Evolutionary conservation across 2,113 vertebrate species (phyloP).

Genomic region (Tetrax tetrax): DNA sequence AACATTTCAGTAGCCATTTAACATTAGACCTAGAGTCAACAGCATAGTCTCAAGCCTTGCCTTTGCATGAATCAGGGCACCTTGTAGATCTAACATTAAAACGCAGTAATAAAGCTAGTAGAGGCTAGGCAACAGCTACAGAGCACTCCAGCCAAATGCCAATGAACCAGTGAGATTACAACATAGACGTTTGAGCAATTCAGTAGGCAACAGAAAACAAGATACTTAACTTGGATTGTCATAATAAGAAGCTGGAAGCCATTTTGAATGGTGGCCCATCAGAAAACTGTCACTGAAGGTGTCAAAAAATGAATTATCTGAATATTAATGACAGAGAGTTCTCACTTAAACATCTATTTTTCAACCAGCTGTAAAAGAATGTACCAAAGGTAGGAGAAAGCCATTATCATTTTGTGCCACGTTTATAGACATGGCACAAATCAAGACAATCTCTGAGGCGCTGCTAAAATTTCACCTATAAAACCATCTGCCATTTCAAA

Average conservation of each 20-base stretch:
- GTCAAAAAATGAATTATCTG: neutral
- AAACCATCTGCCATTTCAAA: constrained; percentile 22
- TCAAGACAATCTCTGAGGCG: neutral
- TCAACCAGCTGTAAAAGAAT: neutral
- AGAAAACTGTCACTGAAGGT: neutral
- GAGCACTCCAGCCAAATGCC: neutral
- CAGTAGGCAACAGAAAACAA: neutral
- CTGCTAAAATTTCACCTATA: neutral
- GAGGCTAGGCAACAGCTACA: neutral
- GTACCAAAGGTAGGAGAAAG: neutral
- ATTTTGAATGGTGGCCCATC: neutral
- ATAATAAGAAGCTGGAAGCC: neutral
- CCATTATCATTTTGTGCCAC: neutral
- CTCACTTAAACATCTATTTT: neutral
- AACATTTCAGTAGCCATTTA: neutral
- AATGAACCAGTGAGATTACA: neutral
- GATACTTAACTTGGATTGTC: neutral
- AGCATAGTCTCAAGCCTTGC: neutral
- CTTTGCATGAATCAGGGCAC: neutral
- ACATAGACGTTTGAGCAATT: neutral
- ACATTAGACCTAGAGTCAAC: neutral
- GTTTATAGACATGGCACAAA: constrained; percentile 1
- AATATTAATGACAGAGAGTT: neutral
- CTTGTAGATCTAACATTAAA: neutral
- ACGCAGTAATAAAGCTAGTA: neutral